Evolutionary conservation across 2,888 invertebrate species (phyloP), one percentile per base, ranked within the genome.

Genomic region (Muschampia plurimacula): DNA sequence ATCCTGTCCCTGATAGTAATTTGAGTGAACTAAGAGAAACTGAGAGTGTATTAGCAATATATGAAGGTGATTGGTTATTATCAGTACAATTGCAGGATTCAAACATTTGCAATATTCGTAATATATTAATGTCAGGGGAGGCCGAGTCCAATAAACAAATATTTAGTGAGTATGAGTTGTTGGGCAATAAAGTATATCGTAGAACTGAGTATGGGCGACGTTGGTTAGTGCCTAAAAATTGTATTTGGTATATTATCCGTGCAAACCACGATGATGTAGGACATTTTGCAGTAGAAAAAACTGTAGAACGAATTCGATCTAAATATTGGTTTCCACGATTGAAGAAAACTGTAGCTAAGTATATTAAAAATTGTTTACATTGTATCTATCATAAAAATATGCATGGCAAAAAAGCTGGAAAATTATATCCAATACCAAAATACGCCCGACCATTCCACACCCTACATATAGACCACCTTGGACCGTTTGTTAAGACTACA

Each of bases 251-350:
- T 46, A 49, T 74, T 9, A 74, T 75, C 67, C 28, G 71, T 13
- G 8, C 69, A 44, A 76, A 77, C 28, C 83, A 84, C 65, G 83
- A 84, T 67, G 79, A 82, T 41, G 55, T 79, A 15, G 83, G 83
- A 12, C 84, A 84, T 72, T 83, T 81, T 72, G 74, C 77, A 0
- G 55, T 79, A 0, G 77, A 79, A n/a, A 79, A 79, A 74, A 76
- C 81, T 28, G 13, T 81, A 22, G 77, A 80, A 72, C 72, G 76
- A 66, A 76, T 82, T 15, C 69, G 60, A 28, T 60, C 62, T 8
- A 71, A 69, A 57, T 82, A 76, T 73, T 81, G 81, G 80, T 81
- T 81, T 70, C 77, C 79, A 10, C 60, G 74, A 44, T 72, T 81
- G 73, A 77, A 74, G 59, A 75, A 74, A 69, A 71, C 46, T 10